A percentile compares a stretch with the other conserved stretches of the same genome.
phyloP scores from a whole-genome alignment of 2,797 vertebrate species.

The Leontocebus nigricollis region DNA sequence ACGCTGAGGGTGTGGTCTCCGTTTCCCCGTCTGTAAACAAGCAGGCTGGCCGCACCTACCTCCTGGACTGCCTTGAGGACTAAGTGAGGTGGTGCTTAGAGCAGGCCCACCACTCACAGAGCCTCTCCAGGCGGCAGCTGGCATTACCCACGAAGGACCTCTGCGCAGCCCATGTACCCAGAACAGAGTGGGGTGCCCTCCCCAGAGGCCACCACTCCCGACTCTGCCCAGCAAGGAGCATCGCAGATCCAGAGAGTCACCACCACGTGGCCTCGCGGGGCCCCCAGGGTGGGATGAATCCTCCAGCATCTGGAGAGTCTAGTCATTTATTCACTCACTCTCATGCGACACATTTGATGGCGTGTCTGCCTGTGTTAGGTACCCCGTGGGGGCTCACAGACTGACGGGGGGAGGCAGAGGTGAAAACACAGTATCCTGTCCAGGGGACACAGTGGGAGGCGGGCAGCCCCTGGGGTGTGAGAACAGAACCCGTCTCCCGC shows the following conservation, averaged over 20 bases:
- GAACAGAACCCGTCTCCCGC: background rate
- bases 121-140: fast-evolving
- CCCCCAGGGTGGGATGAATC: background rate
- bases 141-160: background rate
- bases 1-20: background rate
- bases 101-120: fast-evolving
- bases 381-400: too few species aligned
- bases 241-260: background rate
- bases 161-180: background rate
- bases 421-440: background rate
- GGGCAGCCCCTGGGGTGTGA: fast-evolving
- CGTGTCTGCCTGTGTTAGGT: background rate
- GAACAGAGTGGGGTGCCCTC: background rate
- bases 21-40: background rate
- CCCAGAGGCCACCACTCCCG: background rate
- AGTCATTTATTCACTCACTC: background rate
- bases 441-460: background rate
- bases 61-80: background rate
- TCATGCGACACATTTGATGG: background rate
- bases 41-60: fast-evolving
- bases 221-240: background rate
- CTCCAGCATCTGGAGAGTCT: background rate
- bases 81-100: background rate
- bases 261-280: fast-evolving
- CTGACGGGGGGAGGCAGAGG: background rate